phyloP scores from a whole-genome alignment of 2,113 vertebrate genomes.

The Blennius ocellaris region DNA sequence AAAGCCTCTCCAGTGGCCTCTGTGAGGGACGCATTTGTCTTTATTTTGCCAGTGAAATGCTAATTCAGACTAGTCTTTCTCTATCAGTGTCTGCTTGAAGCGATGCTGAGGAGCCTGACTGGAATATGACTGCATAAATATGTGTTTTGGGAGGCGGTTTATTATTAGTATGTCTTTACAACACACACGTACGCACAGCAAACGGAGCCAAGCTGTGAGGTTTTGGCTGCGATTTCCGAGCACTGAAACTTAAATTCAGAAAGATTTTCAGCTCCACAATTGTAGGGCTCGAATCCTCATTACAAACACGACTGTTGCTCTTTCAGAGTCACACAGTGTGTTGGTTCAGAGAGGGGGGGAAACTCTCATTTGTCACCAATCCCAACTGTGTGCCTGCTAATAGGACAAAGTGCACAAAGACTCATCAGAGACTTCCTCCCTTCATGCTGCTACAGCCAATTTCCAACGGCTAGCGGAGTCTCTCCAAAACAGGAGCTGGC shows the following conservation, averaged over 20 bases:
- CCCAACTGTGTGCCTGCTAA: slow-evolving; percentile 17
- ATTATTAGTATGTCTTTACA: not conserved
- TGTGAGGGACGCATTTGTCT: not conserved
- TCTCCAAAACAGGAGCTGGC: slow-evolving; percentile 6
- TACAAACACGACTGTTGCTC: slow-evolving; percentile 34
- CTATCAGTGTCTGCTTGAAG: slow-evolving; percentile 4
- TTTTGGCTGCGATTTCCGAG: not conserved
- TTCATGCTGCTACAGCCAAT: slow-evolving; percentile 7
- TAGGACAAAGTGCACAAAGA: slow-evolving; percentile 15
- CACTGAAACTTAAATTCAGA: slow-evolving; percentile 24
- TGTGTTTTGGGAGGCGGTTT: too few relatives aligned
- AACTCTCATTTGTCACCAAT: slow-evolving; percentile 32
- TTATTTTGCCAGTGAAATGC: slow-evolving; percentile 24
- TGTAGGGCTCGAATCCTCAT: slow-evolving; percentile 34
- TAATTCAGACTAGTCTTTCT: slow-evolving; percentile 22
- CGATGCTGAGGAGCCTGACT: not conserved
- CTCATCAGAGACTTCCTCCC: slow-evolving; percentile 16
- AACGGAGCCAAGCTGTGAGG: not conserved
- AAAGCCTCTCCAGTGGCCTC: not conserved
- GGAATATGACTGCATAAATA: not conserved
- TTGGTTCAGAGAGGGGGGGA: slow-evolving; percentile 2
- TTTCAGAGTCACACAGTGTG: slow-evolving; percentile 10
- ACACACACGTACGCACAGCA: not conserved
- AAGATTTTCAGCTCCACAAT: not conserved
- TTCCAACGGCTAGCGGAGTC: not conserved